These are phyloP conservation scores for Pelodiscus sinensis DNA, from an alignment of 2,113 vertebrate genomes.

Conservation along the genomic window DNA sequence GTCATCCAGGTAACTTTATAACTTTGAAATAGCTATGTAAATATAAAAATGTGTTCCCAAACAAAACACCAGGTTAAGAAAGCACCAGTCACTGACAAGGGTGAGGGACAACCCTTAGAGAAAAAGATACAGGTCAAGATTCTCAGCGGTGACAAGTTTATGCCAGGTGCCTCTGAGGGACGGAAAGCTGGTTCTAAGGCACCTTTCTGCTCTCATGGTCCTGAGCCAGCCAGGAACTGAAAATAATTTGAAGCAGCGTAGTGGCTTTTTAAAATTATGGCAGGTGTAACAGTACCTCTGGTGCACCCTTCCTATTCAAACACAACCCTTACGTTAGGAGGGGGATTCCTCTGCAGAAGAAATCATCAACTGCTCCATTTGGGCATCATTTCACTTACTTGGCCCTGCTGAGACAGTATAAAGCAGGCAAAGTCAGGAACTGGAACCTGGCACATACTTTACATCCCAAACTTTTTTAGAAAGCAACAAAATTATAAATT, in stretches of 20 bases:
- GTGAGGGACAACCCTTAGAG: fast-evolving
- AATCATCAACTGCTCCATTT: neutral
- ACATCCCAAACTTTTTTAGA: neutral
- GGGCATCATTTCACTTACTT: neutral
- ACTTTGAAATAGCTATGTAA: neutral
- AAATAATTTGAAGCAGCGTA: neutral
- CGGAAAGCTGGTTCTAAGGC: neutral
- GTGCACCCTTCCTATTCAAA: neutral
- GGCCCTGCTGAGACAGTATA: neutral
- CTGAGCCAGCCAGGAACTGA: neutral
- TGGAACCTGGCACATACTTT: neutral
- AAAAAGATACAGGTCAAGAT: neutral
- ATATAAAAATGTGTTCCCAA: neutral
- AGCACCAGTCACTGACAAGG: neutral
- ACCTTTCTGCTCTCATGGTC: neutral
- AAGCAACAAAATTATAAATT: neutral
- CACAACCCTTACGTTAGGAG: neutral
- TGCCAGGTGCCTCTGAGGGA: neutral
- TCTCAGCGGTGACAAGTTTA: neutral
- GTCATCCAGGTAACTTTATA: constrained; percentile 31
- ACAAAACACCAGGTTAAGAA: neutral
- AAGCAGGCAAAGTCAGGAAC: neutral
- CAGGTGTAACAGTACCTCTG: neutral
- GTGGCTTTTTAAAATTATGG: neutral
- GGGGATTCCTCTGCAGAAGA: neutral